A percentile compares a stretch with the other conserved stretches of the same genome.
Evolutionary conservation across 2,797 vertebrate species (phyloP).

Genomic region (Danio jaintianensis): DNA sequence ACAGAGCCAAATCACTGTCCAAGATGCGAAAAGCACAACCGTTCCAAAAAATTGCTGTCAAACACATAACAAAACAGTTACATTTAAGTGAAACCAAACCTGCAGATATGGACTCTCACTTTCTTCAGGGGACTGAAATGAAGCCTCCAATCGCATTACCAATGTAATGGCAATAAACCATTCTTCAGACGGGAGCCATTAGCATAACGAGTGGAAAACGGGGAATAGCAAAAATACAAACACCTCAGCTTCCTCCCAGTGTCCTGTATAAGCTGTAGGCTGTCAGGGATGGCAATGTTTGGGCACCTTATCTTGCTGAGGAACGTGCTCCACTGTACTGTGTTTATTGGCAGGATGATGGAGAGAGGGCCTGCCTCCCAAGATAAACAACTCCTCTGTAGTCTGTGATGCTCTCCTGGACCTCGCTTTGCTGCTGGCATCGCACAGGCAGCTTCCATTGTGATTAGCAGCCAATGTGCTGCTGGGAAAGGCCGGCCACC

Average conservation of each 20-base stretch:
- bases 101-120: not conserved
- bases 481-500: constrained; percentile 54
- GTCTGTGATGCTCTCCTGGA: constrained; percentile 63
- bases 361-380: constrained; percentile 72
- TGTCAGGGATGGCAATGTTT: constrained; percentile 66
- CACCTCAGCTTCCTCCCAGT: constrained; percentile 39
- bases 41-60: constrained; percentile 10
- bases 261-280: constrained; percentile 62
- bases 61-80: constrained; percentile 15
- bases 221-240: not conserved
- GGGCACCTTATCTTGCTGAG: constrained; percentile 72
- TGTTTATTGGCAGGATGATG: constrained; percentile 75
- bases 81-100: constrained; percentile 7
- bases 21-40: constrained; percentile 34
- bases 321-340: constrained; percentile 64
- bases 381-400: constrained; percentile 77
- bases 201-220: not conserved
- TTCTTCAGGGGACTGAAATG: constrained; percentile 1
- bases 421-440: constrained; percentile 68
- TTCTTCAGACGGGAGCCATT: not conserved
- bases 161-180: not conserved
- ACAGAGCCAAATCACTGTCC: constrained; percentile 61
- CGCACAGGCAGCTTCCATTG: constrained; percentile 63
- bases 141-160: not conserved
- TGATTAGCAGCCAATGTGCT: constrained; percentile 67